Percentiles rank a stretch among this genome's conserved stretches.
Conservation (phyloP, 1,140 invertebrate genomes). For the Popillia japonica region DNA sequence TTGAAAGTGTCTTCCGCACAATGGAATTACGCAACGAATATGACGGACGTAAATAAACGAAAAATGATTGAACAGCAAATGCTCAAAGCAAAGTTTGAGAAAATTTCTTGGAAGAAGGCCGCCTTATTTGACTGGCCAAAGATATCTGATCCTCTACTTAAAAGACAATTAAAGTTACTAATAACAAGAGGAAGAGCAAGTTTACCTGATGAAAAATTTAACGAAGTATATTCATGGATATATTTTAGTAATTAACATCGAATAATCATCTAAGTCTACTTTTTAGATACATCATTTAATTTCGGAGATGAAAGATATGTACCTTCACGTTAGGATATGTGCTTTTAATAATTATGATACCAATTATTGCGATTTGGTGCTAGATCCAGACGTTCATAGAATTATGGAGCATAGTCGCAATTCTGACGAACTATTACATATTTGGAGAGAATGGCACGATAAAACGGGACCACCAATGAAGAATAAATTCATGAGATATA, state of each 20-base stretch:
- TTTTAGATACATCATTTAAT: constrained; percentile 76
- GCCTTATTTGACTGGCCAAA: constrained; percentile 72
- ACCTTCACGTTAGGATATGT: constrained; percentile 76
- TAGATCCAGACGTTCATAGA: constrained; percentile 69
- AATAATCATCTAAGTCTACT: constrained; percentile 38
- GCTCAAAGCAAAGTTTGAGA: constrained; percentile 75
- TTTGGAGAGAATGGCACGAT: constrained; percentile 84
- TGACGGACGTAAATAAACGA: constrained; percentile 74
- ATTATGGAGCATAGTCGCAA: constrained; percentile 77
- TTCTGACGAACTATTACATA: constrained; percentile 74
- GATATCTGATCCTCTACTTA: constrained; percentile 71
- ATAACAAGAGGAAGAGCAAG: constrained; percentile 75
- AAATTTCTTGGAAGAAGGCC: constrained; percentile 76
- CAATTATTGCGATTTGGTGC: constrained; percentile 71
- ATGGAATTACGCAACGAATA: constrained; percentile 82
- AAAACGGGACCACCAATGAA: constrained; percentile 78
- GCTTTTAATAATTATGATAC: constrained; percentile 66
- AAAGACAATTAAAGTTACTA: constrained; percentile 76
- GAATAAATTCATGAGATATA: constrained; percentile 79
- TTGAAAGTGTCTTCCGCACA: constrained; percentile 73
- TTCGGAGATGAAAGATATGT: constrained; percentile 82
- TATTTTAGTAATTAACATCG: background rate
- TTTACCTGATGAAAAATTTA: constrained; percentile 76
- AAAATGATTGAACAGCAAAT: constrained; percentile 77
- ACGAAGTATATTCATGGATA: constrained; percentile 66